Percentiles rank a stretch among this genome's conserved stretches.
These are phyloP conservation scores for Asarcornis scutulata DNA, from an alignment of 2,113 vertebrate genomes.

Conservation along the genomic window DNA sequence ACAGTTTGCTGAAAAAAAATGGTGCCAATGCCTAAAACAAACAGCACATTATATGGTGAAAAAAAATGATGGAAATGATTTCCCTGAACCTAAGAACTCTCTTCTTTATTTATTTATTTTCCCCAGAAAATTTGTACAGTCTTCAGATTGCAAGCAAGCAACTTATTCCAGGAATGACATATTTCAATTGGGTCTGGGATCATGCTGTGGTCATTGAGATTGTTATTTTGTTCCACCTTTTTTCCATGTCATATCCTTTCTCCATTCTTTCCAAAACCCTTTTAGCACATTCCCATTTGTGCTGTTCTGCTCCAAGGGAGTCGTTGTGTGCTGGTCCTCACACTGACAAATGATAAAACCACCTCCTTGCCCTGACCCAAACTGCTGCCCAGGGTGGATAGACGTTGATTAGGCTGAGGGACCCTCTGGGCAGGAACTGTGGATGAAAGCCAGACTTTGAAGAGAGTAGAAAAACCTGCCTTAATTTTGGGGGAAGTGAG, in stretches of 20 bases:
- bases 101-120: neutral
- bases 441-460: neutral
- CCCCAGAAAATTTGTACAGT: neutral
- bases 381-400: neutral
- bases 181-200: neutral
- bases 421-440: neutral
- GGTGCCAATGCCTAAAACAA: neutral
- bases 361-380: fast-evolving
- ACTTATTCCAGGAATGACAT: neutral
- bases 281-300: neutral
- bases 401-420: neutral
- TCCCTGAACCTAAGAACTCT: neutral
- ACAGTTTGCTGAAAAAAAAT: constrained; percentile 11
- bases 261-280: neutral
- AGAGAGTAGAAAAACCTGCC: neutral
- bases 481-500: neutral
- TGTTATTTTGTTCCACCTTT: neutral
- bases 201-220: neutral
- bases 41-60: neutral
- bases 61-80: neutral
- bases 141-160: neutral
- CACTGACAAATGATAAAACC: neutral
- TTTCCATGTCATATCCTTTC: neutral
- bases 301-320: neutral
- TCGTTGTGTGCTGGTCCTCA: neutral